phyloP scores from a whole-genome alignment of 2,888 invertebrate genomes.

The Trichopria drosophilae region DNA sequence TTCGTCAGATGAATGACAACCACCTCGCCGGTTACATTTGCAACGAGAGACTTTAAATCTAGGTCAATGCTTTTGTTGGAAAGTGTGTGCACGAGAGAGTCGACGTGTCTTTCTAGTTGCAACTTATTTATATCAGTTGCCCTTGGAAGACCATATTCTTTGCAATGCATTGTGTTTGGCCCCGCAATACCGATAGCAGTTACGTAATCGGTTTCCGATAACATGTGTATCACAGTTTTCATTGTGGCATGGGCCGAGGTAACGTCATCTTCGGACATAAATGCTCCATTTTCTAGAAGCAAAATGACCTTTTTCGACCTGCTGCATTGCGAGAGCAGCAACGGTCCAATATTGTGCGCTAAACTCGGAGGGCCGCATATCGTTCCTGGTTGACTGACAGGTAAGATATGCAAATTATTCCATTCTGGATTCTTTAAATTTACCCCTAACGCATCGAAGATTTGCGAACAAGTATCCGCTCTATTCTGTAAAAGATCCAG shows the following conservation, averaged over 20 bases:
- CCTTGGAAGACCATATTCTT: slow-evolving; percentile 42
- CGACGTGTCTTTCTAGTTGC: slow-evolving; percentile 49
- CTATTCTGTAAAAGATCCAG: slow-evolving; percentile 33
- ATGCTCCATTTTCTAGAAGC: slow-evolving; percentile 46
- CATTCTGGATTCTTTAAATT: slow-evolving; percentile 47
- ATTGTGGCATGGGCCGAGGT: slow-evolving; percentile 52
- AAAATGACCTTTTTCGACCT: slow-evolving; percentile 51
- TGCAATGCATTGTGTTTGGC: slow-evolving; percentile 43
- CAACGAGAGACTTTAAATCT: slow-evolving; percentile 43
- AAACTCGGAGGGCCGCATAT: slow-evolving; percentile 54
- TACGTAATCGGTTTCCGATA: slow-evolving; percentile 51
- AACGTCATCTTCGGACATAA: slow-evolving; percentile 54
- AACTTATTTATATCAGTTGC: slow-evolving; percentile 55
- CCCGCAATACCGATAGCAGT: slow-evolving; percentile 50
- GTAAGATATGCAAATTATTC: slow-evolving; percentile 53
- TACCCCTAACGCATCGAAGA: slow-evolving; percentile 46
- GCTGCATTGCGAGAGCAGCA: slow-evolving; percentile 51
- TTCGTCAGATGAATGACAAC: slow-evolving; percentile 53
- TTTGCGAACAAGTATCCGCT: slow-evolving; percentile 46
- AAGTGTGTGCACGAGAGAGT: slow-evolving; percentile 45
- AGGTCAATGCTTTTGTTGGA: slow-evolving; percentile 45
- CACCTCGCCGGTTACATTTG: slow-evolving; percentile 44
- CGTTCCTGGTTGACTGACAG: slow-evolving; percentile 47
- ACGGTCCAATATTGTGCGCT: slow-evolving; percentile 51
- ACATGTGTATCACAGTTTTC: slow-evolving; percentile 53